A percentile compares a stretch with the other conserved stretches of the same genome.
These are phyloP conservation scores for Syngnathoides biaculeatus DNA, from an alignment of 2,113 vertebrate species.

Conservation along the genomic window DNA sequence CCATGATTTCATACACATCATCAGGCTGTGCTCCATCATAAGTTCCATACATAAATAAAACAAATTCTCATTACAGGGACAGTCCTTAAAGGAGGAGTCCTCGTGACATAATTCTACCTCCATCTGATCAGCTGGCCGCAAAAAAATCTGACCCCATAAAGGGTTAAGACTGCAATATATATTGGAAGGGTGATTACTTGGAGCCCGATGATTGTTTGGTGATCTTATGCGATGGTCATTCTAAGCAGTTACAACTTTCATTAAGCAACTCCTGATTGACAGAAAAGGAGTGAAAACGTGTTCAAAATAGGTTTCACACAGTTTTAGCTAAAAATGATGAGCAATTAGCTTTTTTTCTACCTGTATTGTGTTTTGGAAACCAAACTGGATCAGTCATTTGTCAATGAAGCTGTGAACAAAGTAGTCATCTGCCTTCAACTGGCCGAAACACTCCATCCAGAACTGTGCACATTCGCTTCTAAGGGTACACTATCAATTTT, in stretches of 20 bases:
- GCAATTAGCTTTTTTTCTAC: background rate
- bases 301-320: too few species aligned
- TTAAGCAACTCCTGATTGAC: background rate
- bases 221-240: too few species aligned
- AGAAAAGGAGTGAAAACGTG: background rate
- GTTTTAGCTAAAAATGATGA: background rate
- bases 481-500: slow-evolving; percentile 4
- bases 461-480: background rate
- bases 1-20: too few species aligned
- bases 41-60: too few species aligned
- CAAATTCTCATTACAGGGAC: too few species aligned
- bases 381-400: slow-evolving; percentile 4
- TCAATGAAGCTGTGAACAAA: slow-evolving; percentile 1
- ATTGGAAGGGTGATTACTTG: background rate
- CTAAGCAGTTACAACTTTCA: background rate
- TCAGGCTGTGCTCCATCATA: too few species aligned
- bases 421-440: slow-evolving; percentile 3
- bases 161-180: background rate
- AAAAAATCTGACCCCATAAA: background rate
- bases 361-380: slow-evolving; percentile 9
- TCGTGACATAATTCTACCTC: background rate
- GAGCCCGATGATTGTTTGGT: too few species aligned
- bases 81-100: too few species aligned
- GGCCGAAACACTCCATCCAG: background rate
- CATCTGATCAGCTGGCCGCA: background rate